Conservation (phyloP, 2,888 invertebrate genomes). For the Eucriotettix oculatus region DNA sequence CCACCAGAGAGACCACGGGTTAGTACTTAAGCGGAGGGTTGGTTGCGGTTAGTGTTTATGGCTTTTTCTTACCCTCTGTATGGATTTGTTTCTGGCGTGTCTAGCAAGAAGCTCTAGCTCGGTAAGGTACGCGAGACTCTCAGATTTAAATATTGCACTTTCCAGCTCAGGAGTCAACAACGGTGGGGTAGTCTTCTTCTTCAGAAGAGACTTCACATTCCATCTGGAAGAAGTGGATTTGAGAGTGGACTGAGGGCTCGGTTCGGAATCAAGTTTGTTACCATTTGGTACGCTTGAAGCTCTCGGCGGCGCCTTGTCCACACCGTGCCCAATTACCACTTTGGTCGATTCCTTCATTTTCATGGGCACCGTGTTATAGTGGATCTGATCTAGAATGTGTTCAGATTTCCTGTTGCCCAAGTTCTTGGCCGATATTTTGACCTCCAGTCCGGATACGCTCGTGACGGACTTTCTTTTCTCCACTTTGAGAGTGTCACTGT, state of each 20-base stretch:
- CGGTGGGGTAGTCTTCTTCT: slow-evolving; percentile 18
- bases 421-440: neutral
- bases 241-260: slow-evolving; percentile 1
- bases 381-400: too few relatives aligned
- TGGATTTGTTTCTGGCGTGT: slow-evolving; percentile 30
- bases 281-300: neutral
- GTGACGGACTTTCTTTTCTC: slow-evolving; percentile 20
- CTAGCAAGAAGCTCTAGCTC: slow-evolving; percentile 32
- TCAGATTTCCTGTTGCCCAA: neutral
- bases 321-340: neutral
- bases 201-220: slow-evolving; percentile 8
- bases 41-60: neutral
- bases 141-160: slow-evolving; percentile 31
- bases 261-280: neutral
- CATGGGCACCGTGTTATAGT: too few relatives aligned
- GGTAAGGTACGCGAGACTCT: slow-evolving; percentile 32
- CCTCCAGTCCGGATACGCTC: neutral
- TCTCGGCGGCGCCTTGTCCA: neutral
- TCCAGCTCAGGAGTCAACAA: slow-evolving; percentile 30
- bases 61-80: slow-evolving; percentile 30
- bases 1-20: slow-evolving; percentile 1
- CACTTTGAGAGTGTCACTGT: slow-evolving; percentile 22
- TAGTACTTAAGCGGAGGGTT: slow-evolving; percentile 1
- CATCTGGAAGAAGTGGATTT: slow-evolving; percentile 4
- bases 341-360: neutral